Evolutionary conservation across 2,113 vertebrate genomes (phyloP).

Genomic region (Spermophilus dauricus): DNA sequence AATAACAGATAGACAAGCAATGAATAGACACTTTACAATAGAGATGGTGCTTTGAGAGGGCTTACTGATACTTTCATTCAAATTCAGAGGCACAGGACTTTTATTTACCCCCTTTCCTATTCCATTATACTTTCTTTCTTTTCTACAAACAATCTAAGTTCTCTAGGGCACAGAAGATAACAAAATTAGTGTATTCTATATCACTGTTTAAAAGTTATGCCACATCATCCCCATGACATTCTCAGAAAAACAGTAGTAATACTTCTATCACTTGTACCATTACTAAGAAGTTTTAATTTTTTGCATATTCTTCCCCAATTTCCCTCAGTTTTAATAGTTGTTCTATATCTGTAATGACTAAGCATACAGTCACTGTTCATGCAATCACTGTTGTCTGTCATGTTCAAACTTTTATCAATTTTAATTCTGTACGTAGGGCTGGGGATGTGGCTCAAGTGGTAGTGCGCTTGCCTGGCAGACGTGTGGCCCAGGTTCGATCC

Average conservation of each 20-base stretch:
- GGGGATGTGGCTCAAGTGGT: too few species aligned
- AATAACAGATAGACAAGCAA: not conserved
- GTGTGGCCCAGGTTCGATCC: too few species aligned
- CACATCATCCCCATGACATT: not conserved
- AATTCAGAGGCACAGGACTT: not conserved
- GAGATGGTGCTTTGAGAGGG: not conserved
- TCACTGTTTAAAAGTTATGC: not conserved
- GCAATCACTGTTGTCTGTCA: not conserved
- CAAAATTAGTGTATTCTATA: not conserved
- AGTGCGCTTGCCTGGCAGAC: fast-evolving
- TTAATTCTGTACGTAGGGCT: not conserved
- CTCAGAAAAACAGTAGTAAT: not conserved
- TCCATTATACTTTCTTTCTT: not conserved
- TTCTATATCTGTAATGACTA: not conserved
- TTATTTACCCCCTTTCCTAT: not conserved
- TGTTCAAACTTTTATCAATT: not conserved
- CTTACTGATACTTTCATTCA: not conserved
- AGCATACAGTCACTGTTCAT: not conserved
- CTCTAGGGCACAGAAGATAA: not conserved
- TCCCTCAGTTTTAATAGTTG: not conserved
- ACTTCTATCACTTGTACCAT: not conserved
- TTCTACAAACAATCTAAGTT: not conserved
- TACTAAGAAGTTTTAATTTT: not conserved
- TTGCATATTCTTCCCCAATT: not conserved
- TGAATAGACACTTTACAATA: not conserved